Base-by-base conservation (phyloP, 2,888 invertebrate species). In the Ernsta delagoae region DNA sequence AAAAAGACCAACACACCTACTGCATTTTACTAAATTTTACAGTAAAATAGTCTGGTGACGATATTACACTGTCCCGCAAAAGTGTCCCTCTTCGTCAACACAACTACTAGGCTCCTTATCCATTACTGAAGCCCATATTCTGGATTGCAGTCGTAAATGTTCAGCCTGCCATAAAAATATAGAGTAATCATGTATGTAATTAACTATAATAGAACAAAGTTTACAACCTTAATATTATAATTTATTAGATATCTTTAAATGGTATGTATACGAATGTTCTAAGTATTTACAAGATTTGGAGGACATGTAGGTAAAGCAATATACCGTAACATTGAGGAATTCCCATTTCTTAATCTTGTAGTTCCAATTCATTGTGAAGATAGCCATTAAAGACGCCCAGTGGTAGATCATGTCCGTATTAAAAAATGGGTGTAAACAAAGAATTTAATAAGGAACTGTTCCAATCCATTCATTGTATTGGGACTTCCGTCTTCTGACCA, bases 241-340 rank as follows among this genome's bases (percentile, higher is more conserved):
- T 24, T 45, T 45, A n/a, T n/a, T 45, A 9, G 1, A 9, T 45
- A 45, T n/a, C 4, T 45, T n/a, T 0, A n/a, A 8, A 4, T 3
- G n/a, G 4, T 45, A 4, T 4, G 45, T n/a, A n/a, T 5, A 45
- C 48, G n/a, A 56, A 56, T 41, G 1, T 34, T 24, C 3, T 24
- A 24, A 24, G 24, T 24, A 24, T 3, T 24, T 24, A 3, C 3
- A 24, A 24, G 24, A 3, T 24, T 24, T 24, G 1, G 24, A 24
- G 3, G 24, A 24, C 24, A 3, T 24, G 24, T 24, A 24, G 24
- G 3, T 60, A 66, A 41, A 45, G 16, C 56, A 54, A 43, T 43
- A 62, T 85, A 89, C 89, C 87, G 80, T 76, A 7, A 79, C 73
- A 61, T 84, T 81, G 72, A 79, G 80, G 70, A 84, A 80, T 80